Evolutionary conservation across 2,113 vertebrate genomes (phyloP), one percentile per base, ranked within the genome.

Genomic region (Pterocles gutturalis): DNA sequence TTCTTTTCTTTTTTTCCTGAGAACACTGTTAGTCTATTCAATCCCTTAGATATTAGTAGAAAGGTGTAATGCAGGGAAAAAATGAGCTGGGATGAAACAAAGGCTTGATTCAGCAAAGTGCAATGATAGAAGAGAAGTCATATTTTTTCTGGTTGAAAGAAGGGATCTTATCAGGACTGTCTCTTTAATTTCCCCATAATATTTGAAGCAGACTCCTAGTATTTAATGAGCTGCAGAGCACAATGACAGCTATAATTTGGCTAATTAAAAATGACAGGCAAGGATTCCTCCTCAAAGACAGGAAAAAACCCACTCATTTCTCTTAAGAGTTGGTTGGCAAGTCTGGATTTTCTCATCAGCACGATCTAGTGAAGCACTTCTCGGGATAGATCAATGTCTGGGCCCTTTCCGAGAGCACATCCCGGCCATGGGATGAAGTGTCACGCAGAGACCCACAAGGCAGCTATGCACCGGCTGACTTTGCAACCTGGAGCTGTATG

Each of bases 371-470:
- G 34, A 76, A 67, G 43, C 7, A 13, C 24, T 83, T 53, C 46
- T 77, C 49, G 3, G 13, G 34, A 11, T 10, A 3, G 77, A 38
- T n/a, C 67, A 28, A 8, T 1, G 5, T 49, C 57, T 86, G 49
- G 33, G 36, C 24, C n/a, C 3, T 53, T 87, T 22, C 58, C 4
- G 5, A 20, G 62, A 31, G 58, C 4, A 0, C 18, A 13, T 25
- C 54, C 49, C 9, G 3, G 54, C 76, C 0, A 0, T 13, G 45
- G 1, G 2, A 43, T 24, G 24, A 43, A 69, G 46, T 0, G 36
- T 34, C 2, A 0, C 0, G 16, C 24, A 31, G 71, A 54, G 57
- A 70, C 43, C 48, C 0, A 0, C 0, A 0, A 49, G 24, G 62
- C 6, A 83, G 71, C 2, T 0, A 21, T 4, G 0, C 38, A 7